These are phyloP conservation scores for Bufo bufo DNA, from an alignment of 2,113 vertebrate species.

Conservation along the genomic window DNA sequence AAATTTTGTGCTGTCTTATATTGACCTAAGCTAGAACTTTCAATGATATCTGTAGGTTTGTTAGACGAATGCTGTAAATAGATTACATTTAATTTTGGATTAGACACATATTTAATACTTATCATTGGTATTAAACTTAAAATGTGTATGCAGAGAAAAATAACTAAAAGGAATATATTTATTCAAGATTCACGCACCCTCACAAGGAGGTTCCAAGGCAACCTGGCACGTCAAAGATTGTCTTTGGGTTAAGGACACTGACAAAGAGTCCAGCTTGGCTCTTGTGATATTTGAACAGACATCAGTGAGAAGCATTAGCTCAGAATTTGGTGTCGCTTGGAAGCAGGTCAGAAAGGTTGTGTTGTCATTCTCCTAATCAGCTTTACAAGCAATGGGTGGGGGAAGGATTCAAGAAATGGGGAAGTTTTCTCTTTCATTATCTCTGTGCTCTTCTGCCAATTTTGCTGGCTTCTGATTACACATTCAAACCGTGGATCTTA, in stretches of 20 bases:
- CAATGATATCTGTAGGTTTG: conserved; percentile 10
- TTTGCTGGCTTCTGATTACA: conserved; percentile 23
- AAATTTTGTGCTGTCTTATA: background rate
- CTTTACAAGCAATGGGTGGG: conserved; percentile 49
- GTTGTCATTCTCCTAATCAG: conserved; percentile 54
- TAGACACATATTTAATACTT: conserved; percentile 24
- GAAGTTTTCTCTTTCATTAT: conserved; percentile 17
- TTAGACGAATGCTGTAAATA: conserved; percentile 36
- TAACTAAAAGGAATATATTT: conserved; percentile 26
- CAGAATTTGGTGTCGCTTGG: conserved; percentile 29
- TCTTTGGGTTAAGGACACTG: conserved; percentile 43
- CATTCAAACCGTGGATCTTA: conserved; percentile 20
- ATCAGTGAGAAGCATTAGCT: conserved; percentile 47
- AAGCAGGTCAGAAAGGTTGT: conserved; percentile 45
- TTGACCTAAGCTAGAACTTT: conserved; percentile 18
- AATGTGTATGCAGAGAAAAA: conserved; percentile 33
- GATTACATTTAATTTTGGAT: conserved; percentile 39
- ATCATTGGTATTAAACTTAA: conserved; percentile 31
- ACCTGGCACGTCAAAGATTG: conserved; percentile 8
- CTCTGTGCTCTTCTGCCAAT: conserved; percentile 10
- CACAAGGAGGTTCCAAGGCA: background rate
- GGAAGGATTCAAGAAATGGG: background rate
- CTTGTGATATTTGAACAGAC: conserved; percentile 52
- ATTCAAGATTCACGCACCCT: background rate
- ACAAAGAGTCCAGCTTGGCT: conserved; percentile 48